Conservation (phyloP, 1,140 invertebrate genomes). For the Homarus americanus region DNA sequence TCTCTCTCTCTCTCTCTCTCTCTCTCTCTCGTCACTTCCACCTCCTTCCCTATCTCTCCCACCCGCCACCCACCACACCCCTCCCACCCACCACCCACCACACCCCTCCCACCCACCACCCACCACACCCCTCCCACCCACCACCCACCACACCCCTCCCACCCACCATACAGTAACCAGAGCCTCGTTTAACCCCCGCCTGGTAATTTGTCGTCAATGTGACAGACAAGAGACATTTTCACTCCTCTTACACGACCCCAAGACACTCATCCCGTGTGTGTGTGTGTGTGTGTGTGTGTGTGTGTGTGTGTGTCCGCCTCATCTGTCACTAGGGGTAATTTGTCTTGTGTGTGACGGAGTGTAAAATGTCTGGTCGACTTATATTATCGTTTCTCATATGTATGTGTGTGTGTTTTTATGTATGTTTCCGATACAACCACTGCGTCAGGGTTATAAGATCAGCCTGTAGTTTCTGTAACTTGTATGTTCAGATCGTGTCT, state of each 20-base stretch:
- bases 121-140: neutral
- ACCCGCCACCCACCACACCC: neutral
- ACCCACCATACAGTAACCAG: neutral
- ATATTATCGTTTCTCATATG: no score
- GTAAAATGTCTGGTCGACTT: neutral
- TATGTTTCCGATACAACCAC: no score
- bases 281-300: neutral
- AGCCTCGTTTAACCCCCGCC: neutral
- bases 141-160: neutral
- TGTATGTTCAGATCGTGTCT: no score
- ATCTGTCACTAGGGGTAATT: neutral
- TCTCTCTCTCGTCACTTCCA: neutral
- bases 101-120: neutral
- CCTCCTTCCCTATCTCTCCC: neutral
- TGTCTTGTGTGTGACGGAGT: neutral
- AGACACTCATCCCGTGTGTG: neutral
- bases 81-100: neutral
- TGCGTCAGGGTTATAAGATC: no score
- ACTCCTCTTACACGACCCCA: neutral
- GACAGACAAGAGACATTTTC: constrained; percentile 15
- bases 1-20: no score
- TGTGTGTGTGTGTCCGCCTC: neutral
- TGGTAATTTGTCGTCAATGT: constrained; percentile 10
- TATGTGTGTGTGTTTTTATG: no score
- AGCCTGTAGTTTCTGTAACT: no score